A percentile compares a stretch with the other conserved stretches of the same genome.
Conservation (phyloP, 2,888 invertebrate species). For the Aromia moschata region DNA sequence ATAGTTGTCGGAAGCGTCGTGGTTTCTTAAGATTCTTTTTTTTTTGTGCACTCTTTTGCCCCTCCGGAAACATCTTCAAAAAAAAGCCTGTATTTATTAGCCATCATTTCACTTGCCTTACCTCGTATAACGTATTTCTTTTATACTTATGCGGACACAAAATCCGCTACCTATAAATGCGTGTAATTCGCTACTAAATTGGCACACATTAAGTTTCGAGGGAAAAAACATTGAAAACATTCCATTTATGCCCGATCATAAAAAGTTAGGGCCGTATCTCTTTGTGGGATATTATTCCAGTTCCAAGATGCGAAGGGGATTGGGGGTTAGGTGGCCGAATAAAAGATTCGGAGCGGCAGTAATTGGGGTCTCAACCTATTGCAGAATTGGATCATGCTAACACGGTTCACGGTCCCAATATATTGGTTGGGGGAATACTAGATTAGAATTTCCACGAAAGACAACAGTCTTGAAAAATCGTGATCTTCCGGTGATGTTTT, state of each 20-base stretch:
- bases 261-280: constrained; percentile 17
- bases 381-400: constrained; percentile 26
- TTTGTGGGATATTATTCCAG: constrained; percentile 13
- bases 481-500: not conserved
- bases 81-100: no score
- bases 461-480: not conserved
- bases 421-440: constrained; percentile 5
- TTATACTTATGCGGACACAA: constrained; percentile 10
- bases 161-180: constrained; percentile 8
- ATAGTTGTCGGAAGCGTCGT: no score
- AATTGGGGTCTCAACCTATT: constrained; percentile 32
- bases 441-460: not conserved
- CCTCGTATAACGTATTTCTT: no score
- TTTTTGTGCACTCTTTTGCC: no score
- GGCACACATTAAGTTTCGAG: constrained; percentile 13
- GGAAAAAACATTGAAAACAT: constrained; percentile 27
- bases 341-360: constrained; percentile 29
- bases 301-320: constrained; percentile 14
- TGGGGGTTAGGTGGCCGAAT: constrained; percentile 25
- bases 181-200: constrained; percentile 11
- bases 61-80: no score
- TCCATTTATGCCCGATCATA: constrained; percentile 22
- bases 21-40: no score
- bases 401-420: constrained; percentile 13
- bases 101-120: no score